phyloP scores from a whole-genome alignment of 2,113 vertebrate genomes.

The Numenius arquata region DNA sequence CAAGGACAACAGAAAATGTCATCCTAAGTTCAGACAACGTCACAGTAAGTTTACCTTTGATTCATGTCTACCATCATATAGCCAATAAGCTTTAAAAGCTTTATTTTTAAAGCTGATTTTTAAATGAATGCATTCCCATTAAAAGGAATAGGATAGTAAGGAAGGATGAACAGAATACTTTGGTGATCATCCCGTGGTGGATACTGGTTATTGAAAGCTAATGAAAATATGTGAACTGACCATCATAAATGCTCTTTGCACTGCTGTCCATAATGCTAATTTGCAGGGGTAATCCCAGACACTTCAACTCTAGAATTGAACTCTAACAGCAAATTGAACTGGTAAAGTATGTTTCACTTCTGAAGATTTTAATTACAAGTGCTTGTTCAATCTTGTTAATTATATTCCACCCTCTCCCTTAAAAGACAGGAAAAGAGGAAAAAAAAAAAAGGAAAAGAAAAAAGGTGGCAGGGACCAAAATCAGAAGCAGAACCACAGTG shows the following conservation, averaged over 20 bases:
- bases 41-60: background rate
- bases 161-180: background rate
- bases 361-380: background rate
- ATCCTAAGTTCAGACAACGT: background rate
- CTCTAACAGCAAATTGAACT: background rate
- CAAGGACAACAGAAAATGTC: background rate
- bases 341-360: background rate
- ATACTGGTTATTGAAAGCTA: background rate
- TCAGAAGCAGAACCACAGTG: background rate
- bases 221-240: background rate
- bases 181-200: background rate
- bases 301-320: background rate
- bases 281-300: background rate
- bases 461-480: background rate
- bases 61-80: background rate
- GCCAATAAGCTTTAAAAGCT: background rate
- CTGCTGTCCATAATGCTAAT: background rate
- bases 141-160: background rate
- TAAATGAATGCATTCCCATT: background rate
- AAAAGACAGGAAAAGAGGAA: background rate
- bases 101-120: background rate
- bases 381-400: background rate
- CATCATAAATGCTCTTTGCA: background rate
- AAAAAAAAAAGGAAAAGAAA: background rate
- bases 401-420: background rate